A percentile compares a stretch with the other conserved stretches of the same genome.
Evolutionary conservation across 2,797 vertebrate species (phyloP).

Genomic region (Poeciliopsis presidionis): DNA sequence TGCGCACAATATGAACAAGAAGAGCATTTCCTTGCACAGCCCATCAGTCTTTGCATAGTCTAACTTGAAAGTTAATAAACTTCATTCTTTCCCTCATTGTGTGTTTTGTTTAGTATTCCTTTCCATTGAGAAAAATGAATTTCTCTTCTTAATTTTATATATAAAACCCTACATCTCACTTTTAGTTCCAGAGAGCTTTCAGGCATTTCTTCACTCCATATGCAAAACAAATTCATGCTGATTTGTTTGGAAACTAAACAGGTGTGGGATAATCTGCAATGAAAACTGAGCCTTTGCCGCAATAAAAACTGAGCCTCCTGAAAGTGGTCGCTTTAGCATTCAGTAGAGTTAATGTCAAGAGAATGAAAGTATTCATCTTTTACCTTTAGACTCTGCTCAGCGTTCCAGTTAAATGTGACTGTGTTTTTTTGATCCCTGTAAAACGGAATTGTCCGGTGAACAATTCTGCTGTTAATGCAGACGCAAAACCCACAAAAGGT

Average conservation of each 20-base stretch:
- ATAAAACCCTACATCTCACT: background rate
- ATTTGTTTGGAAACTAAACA: background rate
- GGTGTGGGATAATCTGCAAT: background rate
- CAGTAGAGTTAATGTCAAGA: background rate
- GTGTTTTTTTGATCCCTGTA: too few species aligned
- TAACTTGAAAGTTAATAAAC: constrained; percentile 59
- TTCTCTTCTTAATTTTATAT: background rate
- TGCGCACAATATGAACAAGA: constrained; percentile 60
- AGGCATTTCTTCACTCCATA: background rate
- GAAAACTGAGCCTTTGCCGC: background rate
- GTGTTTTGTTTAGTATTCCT: background rate
- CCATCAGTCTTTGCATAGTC: constrained; percentile 24
- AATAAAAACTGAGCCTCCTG: background rate
- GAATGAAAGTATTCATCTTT: background rate
- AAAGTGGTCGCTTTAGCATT: background rate
- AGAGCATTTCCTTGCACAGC: constrained; percentile 7
- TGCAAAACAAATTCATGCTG: background rate
- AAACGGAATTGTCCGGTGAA: too few species aligned
- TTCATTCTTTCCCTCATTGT: background rate
- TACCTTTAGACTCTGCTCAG: background rate
- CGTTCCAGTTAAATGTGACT: too few species aligned
- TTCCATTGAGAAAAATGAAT: background rate
- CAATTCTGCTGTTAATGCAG: background rate
- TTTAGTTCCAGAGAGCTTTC: background rate
- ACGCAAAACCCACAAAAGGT: background rate